A percentile compares a stretch with the other conserved stretches of the same genome.
These are phyloP conservation scores for Monochamus alternatus DNA, from an alignment of 2,888 invertebrate genomes.

Conservation along the genomic window DNA sequence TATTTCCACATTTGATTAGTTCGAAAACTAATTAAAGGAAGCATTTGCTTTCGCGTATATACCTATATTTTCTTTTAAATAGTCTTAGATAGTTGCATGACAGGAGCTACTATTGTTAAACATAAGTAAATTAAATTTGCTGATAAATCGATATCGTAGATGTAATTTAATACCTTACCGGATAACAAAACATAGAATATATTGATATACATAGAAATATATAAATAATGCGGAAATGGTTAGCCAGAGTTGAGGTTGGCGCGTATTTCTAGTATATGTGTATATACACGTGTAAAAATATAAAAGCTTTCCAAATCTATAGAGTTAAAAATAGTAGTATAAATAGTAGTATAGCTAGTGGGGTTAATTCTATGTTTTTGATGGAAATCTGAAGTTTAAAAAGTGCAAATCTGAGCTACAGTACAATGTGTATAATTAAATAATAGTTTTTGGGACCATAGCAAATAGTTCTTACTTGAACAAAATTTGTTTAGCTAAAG, in stretches of 20 bases:
- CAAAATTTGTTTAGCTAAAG: too few species aligned
- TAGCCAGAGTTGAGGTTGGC: background rate
- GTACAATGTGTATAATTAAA: too few species aligned
- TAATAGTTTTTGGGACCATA: too few species aligned
- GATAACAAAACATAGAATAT: background rate
- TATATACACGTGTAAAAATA: too few species aligned
- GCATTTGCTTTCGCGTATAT: background rate
- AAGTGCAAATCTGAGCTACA: too few species aligned
- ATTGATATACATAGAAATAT: background rate
- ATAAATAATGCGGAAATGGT: background rate
- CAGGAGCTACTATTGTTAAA: background rate
- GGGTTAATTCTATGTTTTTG: too few species aligned
- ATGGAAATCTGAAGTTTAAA: too few species aligned
- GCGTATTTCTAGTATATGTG: too few species aligned
- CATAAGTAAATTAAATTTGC: slow-evolving; percentile 12
- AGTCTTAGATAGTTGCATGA: background rate
- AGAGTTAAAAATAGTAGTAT: too few species aligned
- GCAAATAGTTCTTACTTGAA: too few species aligned
- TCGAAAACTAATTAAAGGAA: slow-evolving; percentile 6
- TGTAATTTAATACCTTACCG: background rate
- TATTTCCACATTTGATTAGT: slow-evolving; percentile 1
- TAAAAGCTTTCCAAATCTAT: too few species aligned
- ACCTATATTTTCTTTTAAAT: slow-evolving; percentile 4
- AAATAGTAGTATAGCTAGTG: too few species aligned
- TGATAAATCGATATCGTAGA: slow-evolving; percentile 11